Evolutionary conservation across 1,140 invertebrate genomes (phyloP).

Genomic region (Orchestia grillus): DNA sequence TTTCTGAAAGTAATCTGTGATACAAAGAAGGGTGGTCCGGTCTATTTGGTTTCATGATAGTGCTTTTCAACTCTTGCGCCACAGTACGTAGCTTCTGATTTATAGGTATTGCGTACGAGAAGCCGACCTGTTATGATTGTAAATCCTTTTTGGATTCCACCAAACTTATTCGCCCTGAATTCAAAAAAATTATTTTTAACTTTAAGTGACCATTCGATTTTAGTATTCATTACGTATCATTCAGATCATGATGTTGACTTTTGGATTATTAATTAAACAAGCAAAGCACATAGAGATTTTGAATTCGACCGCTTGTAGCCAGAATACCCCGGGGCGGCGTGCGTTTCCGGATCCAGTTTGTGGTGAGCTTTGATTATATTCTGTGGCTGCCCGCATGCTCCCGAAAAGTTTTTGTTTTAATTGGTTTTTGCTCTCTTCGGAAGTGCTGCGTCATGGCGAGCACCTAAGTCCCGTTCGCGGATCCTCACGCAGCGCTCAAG

Average conservation of each 20-base stretch:
- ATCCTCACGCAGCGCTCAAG: background rate
- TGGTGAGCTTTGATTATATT: background rate
- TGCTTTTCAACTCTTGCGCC: background rate
- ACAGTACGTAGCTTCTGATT: background rate
- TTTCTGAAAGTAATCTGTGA: background rate
- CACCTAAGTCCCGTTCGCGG: background rate
- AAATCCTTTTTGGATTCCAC: background rate
- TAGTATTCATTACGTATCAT: background rate
- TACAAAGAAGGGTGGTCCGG: background rate
- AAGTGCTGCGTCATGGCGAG: background rate
- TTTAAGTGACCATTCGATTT: background rate
- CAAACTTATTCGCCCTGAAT: background rate
- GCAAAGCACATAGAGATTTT: background rate
- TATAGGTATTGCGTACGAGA: background rate
- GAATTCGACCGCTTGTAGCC: background rate
- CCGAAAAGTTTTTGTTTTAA: background rate
- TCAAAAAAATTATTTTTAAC: background rate
- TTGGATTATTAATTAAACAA: no score
- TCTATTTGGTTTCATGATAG: background rate
- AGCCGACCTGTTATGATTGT: background rate
- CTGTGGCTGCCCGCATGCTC: background rate
- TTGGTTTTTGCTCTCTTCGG: background rate
- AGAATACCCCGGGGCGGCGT: background rate
- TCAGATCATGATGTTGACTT: background rate
- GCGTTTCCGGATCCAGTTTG: background rate